Percentiles rank a stretch among this genome's conserved stretches.
These are phyloP conservation scores for Arion vulgaris DNA, from an alignment of 1,140 invertebrate species.

Conservation along the genomic window DNA sequence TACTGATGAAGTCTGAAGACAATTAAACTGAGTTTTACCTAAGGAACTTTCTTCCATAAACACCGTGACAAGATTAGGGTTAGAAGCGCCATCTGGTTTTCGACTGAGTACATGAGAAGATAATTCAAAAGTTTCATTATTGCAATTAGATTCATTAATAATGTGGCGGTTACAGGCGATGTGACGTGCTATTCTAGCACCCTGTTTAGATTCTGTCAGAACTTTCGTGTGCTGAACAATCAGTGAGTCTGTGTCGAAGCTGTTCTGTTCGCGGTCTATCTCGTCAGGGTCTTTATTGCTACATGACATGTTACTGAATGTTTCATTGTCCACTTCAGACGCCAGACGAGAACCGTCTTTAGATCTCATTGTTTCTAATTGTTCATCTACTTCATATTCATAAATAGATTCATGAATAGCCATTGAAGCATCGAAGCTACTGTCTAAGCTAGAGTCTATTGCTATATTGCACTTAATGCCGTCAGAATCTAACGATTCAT, in stretches of 20 bases:
- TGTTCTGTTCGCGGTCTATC: slow-evolving; percentile 27
- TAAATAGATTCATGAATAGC: slow-evolving; percentile 66
- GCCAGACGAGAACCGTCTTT: slow-evolving; percentile 46
- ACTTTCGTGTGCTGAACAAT: slow-evolving; percentile 43
- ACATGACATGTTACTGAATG: slow-evolving; percentile 64
- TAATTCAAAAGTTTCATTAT: slow-evolving; percentile 27
- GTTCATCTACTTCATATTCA: slow-evolving; percentile 68
- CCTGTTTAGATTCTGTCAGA: slow-evolving; percentile 41
- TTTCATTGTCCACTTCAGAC: slow-evolving; percentile 64
- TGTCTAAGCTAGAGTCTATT: slow-evolving; percentile 61
- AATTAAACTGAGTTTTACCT: slow-evolving; percentile 6
- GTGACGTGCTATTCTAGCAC: slow-evolving; percentile 35
- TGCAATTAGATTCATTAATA: slow-evolving; percentile 12
- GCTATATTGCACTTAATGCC: slow-evolving; percentile 43
- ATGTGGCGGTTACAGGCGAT: slow-evolving; percentile 12
- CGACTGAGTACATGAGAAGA: slow-evolving; percentile 50
- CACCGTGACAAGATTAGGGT: slow-evolving; percentile 81
- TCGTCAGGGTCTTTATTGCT: slow-evolving; percentile 45
- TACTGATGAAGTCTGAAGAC: neutral
- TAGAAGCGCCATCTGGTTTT: slow-evolving; percentile 92
- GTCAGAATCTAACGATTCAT: slow-evolving; percentile 14
- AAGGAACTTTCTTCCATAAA: slow-evolving; percentile 40
- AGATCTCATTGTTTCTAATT: slow-evolving; percentile 55
- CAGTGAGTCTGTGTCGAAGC: slow-evolving; percentile 30
- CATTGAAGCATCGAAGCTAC: slow-evolving; percentile 58